These are phyloP conservation scores for Alosa alosa DNA, from an alignment of 2,113 vertebrate species.

Conservation along the genomic window DNA sequence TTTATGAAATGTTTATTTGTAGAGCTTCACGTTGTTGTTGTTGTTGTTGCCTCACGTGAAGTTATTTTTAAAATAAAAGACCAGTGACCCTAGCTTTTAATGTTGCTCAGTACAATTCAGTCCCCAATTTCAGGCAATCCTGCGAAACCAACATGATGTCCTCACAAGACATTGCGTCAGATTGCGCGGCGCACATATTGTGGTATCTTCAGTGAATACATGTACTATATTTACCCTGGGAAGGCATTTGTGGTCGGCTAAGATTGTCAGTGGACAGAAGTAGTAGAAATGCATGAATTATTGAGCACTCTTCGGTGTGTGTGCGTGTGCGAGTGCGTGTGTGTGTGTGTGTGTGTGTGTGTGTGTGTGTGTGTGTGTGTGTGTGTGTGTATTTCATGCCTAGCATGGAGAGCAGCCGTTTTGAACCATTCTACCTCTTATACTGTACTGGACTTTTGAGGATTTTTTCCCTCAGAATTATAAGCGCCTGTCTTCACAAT, in stretches of 20 bases:
- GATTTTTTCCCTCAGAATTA: neutral
- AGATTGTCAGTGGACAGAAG: neutral
- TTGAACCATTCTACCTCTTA: neutral
- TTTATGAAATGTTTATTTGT: neutral
- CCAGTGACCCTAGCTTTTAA: neutral
- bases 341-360: conserved; percentile 16
- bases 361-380: conserved; percentile 24
- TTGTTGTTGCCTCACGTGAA: neutral
- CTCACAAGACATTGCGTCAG: neutral
- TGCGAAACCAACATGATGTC: neutral
- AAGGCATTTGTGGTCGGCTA: neutral
- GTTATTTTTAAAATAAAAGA: neutral
- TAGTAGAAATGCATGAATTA: neutral
- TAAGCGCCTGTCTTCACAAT: neutral
- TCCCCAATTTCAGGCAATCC: neutral
- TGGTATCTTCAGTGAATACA: neutral
- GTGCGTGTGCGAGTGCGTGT: conserved; percentile 9
- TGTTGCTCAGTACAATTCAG: neutral
- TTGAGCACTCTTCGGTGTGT: neutral
- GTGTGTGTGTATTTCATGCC: neutral
- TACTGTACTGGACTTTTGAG: neutral
- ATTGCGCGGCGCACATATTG: neutral
- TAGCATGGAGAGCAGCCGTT: neutral
- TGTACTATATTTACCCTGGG: neutral
- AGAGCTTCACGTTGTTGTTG: neutral